These are phyloP conservation scores for Campylorhamphus procurvoides DNA, from an alignment of 2,113 vertebrate species.

Conservation along the genomic window DNA sequence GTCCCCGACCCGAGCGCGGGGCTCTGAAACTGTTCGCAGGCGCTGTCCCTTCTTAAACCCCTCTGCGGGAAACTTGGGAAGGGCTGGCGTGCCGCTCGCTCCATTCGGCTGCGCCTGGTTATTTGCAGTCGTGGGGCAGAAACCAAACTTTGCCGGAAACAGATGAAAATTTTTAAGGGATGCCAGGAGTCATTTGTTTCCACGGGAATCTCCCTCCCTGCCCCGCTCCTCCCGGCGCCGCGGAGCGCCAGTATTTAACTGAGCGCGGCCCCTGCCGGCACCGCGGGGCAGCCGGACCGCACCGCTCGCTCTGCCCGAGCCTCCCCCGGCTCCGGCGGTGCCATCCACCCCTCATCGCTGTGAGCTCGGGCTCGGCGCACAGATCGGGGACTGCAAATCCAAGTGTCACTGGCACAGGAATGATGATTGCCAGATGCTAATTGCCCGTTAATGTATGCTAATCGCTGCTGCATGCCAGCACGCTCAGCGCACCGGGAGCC, in stretches of 20 bases:
- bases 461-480: conserved; percentile 16
- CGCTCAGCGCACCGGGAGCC: not conserved
- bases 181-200: not conserved
- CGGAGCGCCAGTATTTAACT: not conserved
- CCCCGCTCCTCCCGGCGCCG: not conserved
- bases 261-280: conserved; percentile 29
- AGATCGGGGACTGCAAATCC: not conserved
- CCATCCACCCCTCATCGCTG: not conserved
- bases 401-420: conserved; percentile 6
- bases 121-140: not conserved
- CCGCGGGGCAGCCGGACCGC: not conserved
- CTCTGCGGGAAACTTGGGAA: not conserved
- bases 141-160: not conserved
- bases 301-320: not conserved
- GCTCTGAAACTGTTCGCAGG: not conserved
- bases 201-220: rapidly evolving
- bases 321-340: not conserved
- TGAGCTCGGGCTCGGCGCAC: not conserved
- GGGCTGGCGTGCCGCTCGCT: rapidly evolving
- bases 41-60: not conserved
- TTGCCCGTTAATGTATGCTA: conserved; percentile 43
- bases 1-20: rapidly evolving
- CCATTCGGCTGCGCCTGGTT: rapidly evolving
- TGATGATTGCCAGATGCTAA: conserved; percentile 41
- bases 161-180: not conserved